Conservation (phyloP, 2,113 vertebrate genomes). For the Upupa epops region DNA sequence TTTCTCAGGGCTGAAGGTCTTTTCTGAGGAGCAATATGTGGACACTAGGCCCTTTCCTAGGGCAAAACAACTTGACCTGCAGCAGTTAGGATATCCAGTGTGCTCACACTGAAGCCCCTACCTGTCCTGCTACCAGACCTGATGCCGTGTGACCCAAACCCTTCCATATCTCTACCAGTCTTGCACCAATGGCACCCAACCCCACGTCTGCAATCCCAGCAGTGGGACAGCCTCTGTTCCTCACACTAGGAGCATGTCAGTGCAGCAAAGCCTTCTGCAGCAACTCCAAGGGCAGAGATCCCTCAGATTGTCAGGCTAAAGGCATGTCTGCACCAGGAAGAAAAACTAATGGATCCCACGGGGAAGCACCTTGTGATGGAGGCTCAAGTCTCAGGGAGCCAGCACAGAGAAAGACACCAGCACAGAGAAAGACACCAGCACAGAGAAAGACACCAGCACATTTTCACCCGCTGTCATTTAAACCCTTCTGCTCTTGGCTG, state of each 20-base stretch:
- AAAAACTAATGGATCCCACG: neutral
- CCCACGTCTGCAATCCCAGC: neutral
- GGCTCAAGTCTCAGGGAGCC: neutral
- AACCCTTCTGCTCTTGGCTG: neutral
- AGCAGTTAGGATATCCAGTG: neutral
- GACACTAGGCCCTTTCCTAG: neutral
- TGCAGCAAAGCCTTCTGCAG: neutral
- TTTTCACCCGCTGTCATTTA: neutral
- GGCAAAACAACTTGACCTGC: neutral
- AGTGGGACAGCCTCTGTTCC: neutral
- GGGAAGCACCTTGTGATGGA: neutral
- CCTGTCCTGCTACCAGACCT: accelerated
- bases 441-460: neutral
- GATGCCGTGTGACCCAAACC: neutral
- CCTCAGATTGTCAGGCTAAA: neutral
- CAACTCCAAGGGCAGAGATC: neutral
- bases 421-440: too few species aligned
- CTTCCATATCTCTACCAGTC: neutral
- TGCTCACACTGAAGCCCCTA: neutral
- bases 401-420: neutral
- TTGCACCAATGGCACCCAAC: neutral
- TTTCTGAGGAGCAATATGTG: neutral
- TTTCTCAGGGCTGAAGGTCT: neutral
- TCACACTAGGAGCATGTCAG: accelerated
- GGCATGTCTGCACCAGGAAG: neutral